These are phyloP conservation scores for Drosophila eohydei DNA, from an alignment of 2,888 invertebrate species.

Conservation along the genomic window DNA sequence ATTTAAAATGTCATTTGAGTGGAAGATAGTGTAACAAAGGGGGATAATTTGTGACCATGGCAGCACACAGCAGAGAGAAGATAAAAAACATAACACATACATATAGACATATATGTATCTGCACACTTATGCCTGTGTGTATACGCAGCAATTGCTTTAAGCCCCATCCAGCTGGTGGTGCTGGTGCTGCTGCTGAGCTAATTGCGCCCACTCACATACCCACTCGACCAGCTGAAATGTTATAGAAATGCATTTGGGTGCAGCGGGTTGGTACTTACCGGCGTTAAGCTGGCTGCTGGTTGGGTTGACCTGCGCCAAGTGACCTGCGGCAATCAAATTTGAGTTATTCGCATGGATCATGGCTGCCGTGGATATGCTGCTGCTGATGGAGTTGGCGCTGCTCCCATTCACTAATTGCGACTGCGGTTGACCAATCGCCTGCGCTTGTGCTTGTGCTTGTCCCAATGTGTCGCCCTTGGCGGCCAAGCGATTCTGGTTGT, in stretches of 20 bases:
- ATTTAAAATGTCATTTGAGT: conserved; percentile 2
- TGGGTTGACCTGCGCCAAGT: conserved; percentile 61
- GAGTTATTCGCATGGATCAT: conserved; percentile 77
- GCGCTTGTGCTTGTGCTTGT: conserved; percentile 20
- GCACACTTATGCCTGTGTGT: background rate
- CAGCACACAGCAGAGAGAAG: background rate
- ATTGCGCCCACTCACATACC: conserved; percentile 44
- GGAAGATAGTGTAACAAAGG: conserved; percentile 4
- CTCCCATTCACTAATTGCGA: conserved; percentile 67
- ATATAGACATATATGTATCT: background rate
- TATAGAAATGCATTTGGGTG: conserved; percentile 20
- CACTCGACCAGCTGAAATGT: conserved; percentile 22
- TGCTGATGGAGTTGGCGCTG: conserved; percentile 40
- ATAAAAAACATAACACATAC: background rate
- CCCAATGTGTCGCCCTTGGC: conserved; percentile 64
- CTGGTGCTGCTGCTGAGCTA: conserved; percentile 32
- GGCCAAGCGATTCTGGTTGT: conserved; percentile 73
- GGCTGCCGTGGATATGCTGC: conserved; percentile 59
- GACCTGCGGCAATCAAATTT: conserved; percentile 74
- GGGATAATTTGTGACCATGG: conserved; percentile 10
- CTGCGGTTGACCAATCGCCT: conserved; percentile 48
- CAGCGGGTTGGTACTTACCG: conserved; percentile 54
- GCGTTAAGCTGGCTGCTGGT: conserved; percentile 61
- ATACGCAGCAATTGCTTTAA: conserved; percentile 13
- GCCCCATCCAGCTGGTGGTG: conserved; percentile 14